Percentiles rank a stretch among this genome's conserved stretches.
These are phyloP conservation scores for Aphaenogaster ashmeadi DNA, from an alignment of 1,140 invertebrate species.

Conservation along the genomic window DNA sequence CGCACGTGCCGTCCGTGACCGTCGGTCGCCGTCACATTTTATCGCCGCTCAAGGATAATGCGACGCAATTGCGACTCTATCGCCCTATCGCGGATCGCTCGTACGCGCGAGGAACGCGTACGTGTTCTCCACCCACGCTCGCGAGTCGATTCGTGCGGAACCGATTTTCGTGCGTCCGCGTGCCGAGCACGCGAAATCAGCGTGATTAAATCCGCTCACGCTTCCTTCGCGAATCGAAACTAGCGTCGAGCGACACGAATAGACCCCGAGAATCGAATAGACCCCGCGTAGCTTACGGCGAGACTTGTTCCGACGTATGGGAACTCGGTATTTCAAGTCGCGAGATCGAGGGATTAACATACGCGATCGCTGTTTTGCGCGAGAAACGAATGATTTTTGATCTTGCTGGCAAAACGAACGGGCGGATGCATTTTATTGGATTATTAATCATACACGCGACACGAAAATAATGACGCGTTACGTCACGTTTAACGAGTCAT, in stretches of 20 bases:
- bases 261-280: not conserved
- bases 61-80: constrained; percentile 27
- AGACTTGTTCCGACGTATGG: not conserved
- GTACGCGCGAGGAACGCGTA: not conserved
- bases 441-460: not conserved
- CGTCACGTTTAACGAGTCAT: constrained; percentile 12
- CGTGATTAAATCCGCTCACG: constrained; percentile 32
- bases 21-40: constrained; percentile 10
- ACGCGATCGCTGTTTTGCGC: not conserved
- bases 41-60: constrained; percentile 51
- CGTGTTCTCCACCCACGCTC: not conserved
- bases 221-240: not conserved
- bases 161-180: constrained; percentile 25
- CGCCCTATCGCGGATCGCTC: not conserved
- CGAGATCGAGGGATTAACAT: not conserved
- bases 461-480: constrained; percentile 25
- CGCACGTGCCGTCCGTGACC: constrained; percentile 59
- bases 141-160: not conserved
- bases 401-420: not conserved
- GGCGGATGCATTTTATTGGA: not conserved
- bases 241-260: no score
- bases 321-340: not conserved
- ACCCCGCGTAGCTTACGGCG: not conserved
- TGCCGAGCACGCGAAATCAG: constrained; percentile 25
- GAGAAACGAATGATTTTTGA: not conserved